Evolutionary conservation across 2,888 invertebrate genomes (phyloP), one percentile per base, ranked within the genome.

Genomic region (Rhagophthalmus giganteus): DNA sequence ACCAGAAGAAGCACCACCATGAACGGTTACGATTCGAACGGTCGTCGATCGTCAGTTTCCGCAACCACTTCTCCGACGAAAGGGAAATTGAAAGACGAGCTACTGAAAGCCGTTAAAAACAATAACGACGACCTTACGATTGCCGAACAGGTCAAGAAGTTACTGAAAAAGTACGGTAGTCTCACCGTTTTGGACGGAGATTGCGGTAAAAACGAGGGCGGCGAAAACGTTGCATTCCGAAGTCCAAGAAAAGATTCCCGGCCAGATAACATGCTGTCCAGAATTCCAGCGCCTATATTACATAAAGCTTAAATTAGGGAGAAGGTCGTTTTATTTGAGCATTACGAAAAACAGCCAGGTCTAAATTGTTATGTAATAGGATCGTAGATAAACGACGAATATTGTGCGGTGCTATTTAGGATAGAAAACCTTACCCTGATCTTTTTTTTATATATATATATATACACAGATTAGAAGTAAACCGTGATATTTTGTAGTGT

Each of bases 101-200:
- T 90, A 16, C 71, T 90, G 1, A 80, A 85, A 59, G 85, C 87
- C 14, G 84, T 88, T 2, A 85, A 84, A 62, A 82, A 81, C 2
- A 82, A 86, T 1, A 84, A 86, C 65, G 87, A 89, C 61, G 89
- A 90, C 64, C 82, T 83, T 2, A 77, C 84, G 55, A 86, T 90
- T 44, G 76, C 88, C 13, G 83, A 85, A 61, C 87, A 88, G 69
- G 84, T 90, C 75, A 88, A 88, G 66, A 85, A 85, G 49, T 68
- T 85, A 25, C 68, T 85, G n/a, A 80, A 79, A 27, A 79, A 83
- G 54, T 85, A 84, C 62, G 79, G 80, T 45, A 76, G 79, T 27
- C 76, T 80, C 49, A 80, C 76, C 2, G 80, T 81, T 32, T 76
- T 80, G 46, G 84, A 38, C 84, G 81, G 86, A 57, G 86, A 86